phyloP scores from a whole-genome alignment of 2,888 invertebrate genomes.

The Volucella zonaria region DNA sequence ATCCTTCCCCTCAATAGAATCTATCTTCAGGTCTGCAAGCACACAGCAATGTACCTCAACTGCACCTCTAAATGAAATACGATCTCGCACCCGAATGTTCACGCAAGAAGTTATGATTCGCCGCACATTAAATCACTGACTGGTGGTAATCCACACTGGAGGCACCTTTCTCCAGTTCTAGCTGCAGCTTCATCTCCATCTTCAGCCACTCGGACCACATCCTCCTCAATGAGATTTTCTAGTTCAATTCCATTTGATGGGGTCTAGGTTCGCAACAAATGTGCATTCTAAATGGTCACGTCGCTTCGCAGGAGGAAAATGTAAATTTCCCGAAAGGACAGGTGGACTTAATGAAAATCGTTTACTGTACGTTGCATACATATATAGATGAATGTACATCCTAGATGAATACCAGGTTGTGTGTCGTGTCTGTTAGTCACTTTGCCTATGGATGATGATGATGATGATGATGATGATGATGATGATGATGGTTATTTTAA shows the following conservation, averaged over 20 bases:
- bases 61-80: slow-evolving; percentile 49
- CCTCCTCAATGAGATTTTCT: slow-evolving; percentile 56
- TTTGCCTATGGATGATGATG: slow-evolving; percentile 22
- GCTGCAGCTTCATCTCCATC: slow-evolving; percentile 7
- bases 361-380: slow-evolving; percentile 45
- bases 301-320: slow-evolving; percentile 64
- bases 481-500: slow-evolving; percentile 61
- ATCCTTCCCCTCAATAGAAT: too few relatives aligned
- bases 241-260: slow-evolving; percentile 65
- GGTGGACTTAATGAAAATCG: slow-evolving; percentile 72
- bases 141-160: slow-evolving; percentile 3
- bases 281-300: slow-evolving; percentile 64
- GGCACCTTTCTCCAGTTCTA: slow-evolving; percentile 22
- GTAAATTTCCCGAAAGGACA: slow-evolving; percentile 72
- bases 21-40: background rate
- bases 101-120: slow-evolving; percentile 52
- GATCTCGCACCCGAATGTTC: slow-evolving; percentile 59
- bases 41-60: slow-evolving; percentile 14
- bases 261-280: slow-evolving; percentile 37
- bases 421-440: slow-evolving; percentile 45
- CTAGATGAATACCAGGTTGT: slow-evolving; percentile 44
- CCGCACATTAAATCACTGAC: slow-evolving; percentile 51
- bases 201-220: background rate
- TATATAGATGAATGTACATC: slow-evolving; percentile 1
- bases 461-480: slow-evolving; percentile 53